A percentile compares a stretch with the other conserved stretches of the same genome.
phyloP scores from a whole-genome alignment of 2,888 invertebrate genomes.

The Eilema sororculum region DNA sequence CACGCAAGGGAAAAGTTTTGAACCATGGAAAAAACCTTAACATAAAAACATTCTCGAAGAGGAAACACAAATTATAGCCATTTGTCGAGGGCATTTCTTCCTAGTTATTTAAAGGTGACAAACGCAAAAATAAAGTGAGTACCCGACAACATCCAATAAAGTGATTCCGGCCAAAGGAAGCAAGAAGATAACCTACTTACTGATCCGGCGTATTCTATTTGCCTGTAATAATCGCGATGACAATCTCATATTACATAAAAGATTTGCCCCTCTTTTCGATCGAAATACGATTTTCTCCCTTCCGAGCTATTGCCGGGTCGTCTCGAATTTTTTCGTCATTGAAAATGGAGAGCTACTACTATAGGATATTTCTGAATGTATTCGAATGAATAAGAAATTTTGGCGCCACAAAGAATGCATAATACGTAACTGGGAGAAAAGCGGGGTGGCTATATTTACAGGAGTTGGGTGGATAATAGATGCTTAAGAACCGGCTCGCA shows the following conservation, averaged over 20 bases:
- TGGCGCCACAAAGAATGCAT: constrained; percentile 74
- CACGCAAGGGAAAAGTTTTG: too few relatives aligned
- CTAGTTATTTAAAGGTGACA: constrained; percentile 55
- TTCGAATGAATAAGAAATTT: constrained; percentile 83
- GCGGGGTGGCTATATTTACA: constrained; percentile 48
- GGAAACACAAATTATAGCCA: constrained; percentile 9
- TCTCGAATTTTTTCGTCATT: constrained; percentile 82
- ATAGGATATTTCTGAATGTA: constrained; percentile 81
- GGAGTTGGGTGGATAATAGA: constrained; percentile 52
- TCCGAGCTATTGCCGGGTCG: constrained; percentile 82
- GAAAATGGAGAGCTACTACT: constrained; percentile 77
- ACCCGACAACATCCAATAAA: constrained; percentile 81
- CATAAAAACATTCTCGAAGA: background rate
- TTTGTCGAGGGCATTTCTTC: constrained; percentile 29
- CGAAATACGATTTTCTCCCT: constrained; percentile 86
- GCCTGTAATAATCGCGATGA: constrained; percentile 87
- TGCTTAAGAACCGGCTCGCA: constrained; percentile 27
- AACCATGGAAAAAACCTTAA: too few relatives aligned
- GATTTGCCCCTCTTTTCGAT: constrained; percentile 86
- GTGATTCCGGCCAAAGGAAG: constrained; percentile 82
- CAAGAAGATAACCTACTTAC: constrained; percentile 86
- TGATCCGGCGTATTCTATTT: constrained; percentile 86
- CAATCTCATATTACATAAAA: constrained; percentile 87
- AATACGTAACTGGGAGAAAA: constrained; percentile 58
- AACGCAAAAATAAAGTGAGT: constrained; percentile 62